Conservation (phyloP, 2,797 vertebrate species). For the Rhinogobio ventralis region DNA sequence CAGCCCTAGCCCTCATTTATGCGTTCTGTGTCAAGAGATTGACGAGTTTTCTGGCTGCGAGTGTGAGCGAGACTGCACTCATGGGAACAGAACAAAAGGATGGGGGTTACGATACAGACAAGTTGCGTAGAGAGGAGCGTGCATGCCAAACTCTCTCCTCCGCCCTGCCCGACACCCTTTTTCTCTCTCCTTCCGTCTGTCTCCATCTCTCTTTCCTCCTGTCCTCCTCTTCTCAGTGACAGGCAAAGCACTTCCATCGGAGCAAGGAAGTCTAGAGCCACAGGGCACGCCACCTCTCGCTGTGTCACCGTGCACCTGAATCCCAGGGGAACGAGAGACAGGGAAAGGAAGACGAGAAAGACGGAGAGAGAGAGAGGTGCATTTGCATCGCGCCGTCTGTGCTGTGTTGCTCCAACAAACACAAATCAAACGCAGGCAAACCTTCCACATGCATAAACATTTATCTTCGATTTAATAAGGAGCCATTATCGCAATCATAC, state of each 20-base stretch:
- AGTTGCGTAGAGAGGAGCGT: slow-evolving; percentile 73
- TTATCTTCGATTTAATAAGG: slow-evolving; percentile 50
- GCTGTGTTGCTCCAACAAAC: slow-evolving; percentile 48
- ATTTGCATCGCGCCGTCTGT: slow-evolving; percentile 51
- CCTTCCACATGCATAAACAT: slow-evolving; percentile 47
- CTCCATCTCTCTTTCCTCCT: slow-evolving; percentile 60
- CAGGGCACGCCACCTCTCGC: slow-evolving; percentile 61
- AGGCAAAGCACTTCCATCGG: slow-evolving; percentile 69
- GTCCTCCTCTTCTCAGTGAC: slow-evolving; percentile 58
- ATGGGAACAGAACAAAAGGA: slow-evolving; percentile 78
- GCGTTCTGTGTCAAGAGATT: slow-evolving; percentile 78
- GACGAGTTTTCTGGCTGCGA: slow-evolving; percentile 79
- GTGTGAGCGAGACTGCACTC: slow-evolving; percentile 70
- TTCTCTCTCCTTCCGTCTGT: slow-evolving; percentile 66
- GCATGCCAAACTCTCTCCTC: slow-evolving; percentile 69
- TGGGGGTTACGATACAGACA: slow-evolving; percentile 74
- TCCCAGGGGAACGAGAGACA: slow-evolving; percentile 48
- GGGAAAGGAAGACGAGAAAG: slow-evolving; percentile 20
- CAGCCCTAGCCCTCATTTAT: slow-evolving; percentile 69
- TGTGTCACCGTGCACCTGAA: slow-evolving; percentile 45
- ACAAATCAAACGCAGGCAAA: slow-evolving; percentile 47
- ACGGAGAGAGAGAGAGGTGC: slow-evolving; percentile 12
- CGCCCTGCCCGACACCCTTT: slow-evolving; percentile 63
- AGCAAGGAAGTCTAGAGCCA: slow-evolving; percentile 64
- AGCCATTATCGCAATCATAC: slow-evolving; percentile 31